Evolutionary conservation across 2,113 vertebrate genomes (phyloP).

Genomic region (Anguilla rostrata): DNA sequence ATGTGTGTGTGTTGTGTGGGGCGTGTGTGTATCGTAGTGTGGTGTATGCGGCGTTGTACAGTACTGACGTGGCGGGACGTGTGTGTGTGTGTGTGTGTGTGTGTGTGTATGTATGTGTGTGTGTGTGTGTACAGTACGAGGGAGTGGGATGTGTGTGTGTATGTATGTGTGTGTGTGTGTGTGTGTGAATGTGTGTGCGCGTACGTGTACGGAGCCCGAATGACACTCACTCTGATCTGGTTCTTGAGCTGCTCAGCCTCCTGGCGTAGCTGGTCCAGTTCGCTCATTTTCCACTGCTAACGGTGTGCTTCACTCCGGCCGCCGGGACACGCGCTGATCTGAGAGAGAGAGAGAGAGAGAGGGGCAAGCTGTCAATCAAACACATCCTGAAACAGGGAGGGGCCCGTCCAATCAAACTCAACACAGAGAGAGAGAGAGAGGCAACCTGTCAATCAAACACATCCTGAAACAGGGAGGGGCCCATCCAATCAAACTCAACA

Average conservation of each 20-base stretch:
- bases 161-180: background rate
- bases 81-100: background rate
- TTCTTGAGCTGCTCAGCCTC: constrained; percentile 99
- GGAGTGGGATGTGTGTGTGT: too few relatives aligned
- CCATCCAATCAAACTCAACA: background rate
- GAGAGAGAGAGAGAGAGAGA: constrained; percentile 40
- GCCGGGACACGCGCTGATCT: constrained; percentile 82
- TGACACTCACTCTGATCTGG: constrained; percentile 90
- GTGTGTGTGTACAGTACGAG: too few relatives aligned
- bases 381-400: constrained; percentile 11
- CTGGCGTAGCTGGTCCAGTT: constrained; percentile 98
- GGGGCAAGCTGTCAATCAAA: background rate
- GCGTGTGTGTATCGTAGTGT: too few relatives aligned
- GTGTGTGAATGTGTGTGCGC: background rate
- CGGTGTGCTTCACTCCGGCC: constrained; percentile 77
- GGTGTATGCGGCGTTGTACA: too few relatives aligned
- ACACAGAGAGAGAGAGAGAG: background rate
- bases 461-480: too few relatives aligned
- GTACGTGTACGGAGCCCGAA: background rate
- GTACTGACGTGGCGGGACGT: too few relatives aligned
- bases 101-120: too few relatives aligned
- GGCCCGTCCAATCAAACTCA: constrained; percentile 24
- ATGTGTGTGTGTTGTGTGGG: too few relatives aligned
- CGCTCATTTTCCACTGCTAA: constrained; percentile 94
- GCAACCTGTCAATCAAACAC: too few relatives aligned